Base-by-base conservation (phyloP, 2,888 invertebrate species). In the Oscheius sp. region DNA sequence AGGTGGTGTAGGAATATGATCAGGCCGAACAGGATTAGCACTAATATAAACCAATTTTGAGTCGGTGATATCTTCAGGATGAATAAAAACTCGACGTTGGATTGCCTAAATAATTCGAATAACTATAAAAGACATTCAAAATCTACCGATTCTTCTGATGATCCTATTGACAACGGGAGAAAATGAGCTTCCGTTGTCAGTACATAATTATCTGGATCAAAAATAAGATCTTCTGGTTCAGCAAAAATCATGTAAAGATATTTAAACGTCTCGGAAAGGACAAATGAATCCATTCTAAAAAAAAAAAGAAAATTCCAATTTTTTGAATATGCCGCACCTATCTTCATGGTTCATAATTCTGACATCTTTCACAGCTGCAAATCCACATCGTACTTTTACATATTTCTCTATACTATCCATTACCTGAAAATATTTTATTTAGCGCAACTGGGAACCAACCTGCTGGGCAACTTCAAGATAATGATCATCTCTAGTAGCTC, bases 181-280 rank as follows among this genome's bases (percentile, higher is more conserved):
- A 99, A 92, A 90, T 99, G 98, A 0, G 96, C 98, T 89, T 99
- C 98, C 0, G 91, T 91, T 6, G 90, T 91, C 77, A 91, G 89
- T 61, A 91, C 88, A 79, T 89, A 91, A 78, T 90, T 88, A 83
- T 91, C 90, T 1, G 90, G 87, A 76, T 91, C 89, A 56, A 91
- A 81, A 1, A 88, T 70, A 59, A 89, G 66, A 49, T 82, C 82
- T n/a, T 69, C 74, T 2, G 78, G 93, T 83, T 96, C 93, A 45
- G 95, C 93, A 89, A 98, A 99, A 73, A 99, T 90, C 89, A 99
- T 92, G 90, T 93, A 99, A 12, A 99, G 91, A 89, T 99, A 99
- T 89, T 99, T 99, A 88, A 99, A 94, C 0, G 98, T 99, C 91
- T 99, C 98, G 0, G 98, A 94, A 0, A 99, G 91, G 0, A 99